Evolutionary conservation across 2,888 invertebrate genomes (phyloP), one percentile per base, ranked within the genome.

Genomic region (Tetramorium bicarinatum): DNA sequence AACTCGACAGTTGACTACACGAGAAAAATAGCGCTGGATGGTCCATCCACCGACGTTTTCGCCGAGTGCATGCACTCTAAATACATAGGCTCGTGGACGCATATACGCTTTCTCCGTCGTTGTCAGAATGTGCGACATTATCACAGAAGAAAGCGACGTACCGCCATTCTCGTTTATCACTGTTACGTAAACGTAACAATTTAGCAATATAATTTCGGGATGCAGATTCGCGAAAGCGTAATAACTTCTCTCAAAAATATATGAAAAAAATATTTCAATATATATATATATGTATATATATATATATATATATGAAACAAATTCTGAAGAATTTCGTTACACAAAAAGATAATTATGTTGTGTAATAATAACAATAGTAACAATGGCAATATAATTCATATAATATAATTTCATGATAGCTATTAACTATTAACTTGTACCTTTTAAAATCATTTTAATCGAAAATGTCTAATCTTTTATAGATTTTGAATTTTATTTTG

Each of bases 1-100:
- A 56, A 80, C 59, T 80, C 29, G 79, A 80, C 79, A 80, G 74
- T 80, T 61, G 79, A 80, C 79, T 74, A 74, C 47, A 15, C 74
- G 75, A 80, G 59, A 59, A 80, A 80, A 80, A 80, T 80, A 80
- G 25, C 59, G 47, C 74, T 74, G 75, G 75, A 61, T 80, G 59
- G 79, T 80, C 79, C 79, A 80, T 80, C 74, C 47, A 38, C 38
- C 59, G 75, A 59, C 75, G 75, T 74, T 80, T 80, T 59, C 59
- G 13, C 18, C 56, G 72, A 80, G 74, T 80, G 74, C 69, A 69
- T 77, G 56, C 79, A 80, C 79, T 80, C 74, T 61, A 74, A 80
- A 74, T 72, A 74, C 75, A 72, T 80, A 80, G 79, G 79, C 79
- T 59, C 25, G 47, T 47, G 21, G 18, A 29, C 34, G n/a, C 13